phyloP scores from a whole-genome alignment of 2,888 invertebrate species.

The Phoronis australis region DNA sequence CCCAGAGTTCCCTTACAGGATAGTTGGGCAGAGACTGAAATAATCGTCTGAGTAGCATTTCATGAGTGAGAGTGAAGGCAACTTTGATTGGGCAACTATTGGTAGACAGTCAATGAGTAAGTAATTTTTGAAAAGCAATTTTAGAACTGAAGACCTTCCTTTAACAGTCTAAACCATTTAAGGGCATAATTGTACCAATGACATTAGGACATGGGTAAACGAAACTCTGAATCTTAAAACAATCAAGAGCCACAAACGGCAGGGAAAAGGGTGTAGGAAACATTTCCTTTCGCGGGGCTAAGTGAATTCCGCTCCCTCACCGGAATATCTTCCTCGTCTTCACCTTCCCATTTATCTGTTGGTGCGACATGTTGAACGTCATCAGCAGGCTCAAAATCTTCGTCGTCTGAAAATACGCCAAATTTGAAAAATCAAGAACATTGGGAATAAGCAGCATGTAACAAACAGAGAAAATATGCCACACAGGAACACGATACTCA shows the following conservation, averaged over 20 bases:
- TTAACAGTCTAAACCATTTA: no score
- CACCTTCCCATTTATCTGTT: constrained; percentile 50
- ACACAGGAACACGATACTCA: constrained; percentile 19
- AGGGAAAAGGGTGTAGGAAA: no score
- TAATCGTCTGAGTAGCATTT: no score
- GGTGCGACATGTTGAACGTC: constrained; percentile 14
- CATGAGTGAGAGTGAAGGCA: no score
- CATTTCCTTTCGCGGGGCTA: not conserved
- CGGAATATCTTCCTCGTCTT: constrained; percentile 50
- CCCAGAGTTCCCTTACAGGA: no score
- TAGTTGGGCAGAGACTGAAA: no score
- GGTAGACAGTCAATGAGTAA: no score
- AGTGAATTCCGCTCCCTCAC: constrained; percentile 25
- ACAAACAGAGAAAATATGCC: constrained; percentile 1
- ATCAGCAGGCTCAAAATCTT: constrained; percentile 40
- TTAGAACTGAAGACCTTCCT: no score
- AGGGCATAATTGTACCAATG: no score
- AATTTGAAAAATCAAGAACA: not conserved
- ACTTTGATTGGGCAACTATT: no score
- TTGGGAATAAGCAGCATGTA: not conserved
- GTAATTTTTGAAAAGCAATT: no score
- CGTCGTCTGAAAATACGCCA: constrained; percentile 34
- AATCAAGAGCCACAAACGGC: not conserved
- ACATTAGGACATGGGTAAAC: no score
- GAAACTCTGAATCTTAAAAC: not conserved